Evolutionary conservation across 2,888 invertebrate species (phyloP).

Genomic region (Timandra comae): DNA sequence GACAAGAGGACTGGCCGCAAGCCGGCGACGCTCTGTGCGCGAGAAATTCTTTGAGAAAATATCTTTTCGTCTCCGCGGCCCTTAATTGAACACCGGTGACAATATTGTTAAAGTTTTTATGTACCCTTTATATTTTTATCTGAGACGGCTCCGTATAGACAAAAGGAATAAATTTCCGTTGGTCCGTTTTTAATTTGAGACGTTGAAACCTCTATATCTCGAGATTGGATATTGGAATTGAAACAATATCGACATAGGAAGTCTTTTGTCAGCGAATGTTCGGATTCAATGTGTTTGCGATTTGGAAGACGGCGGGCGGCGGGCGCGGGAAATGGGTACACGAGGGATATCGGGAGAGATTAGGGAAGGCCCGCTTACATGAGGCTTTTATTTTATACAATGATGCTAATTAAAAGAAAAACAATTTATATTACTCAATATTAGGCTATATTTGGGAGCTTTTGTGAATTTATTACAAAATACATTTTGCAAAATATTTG

Average conservation of each 20-base stretch:
- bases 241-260: constrained; percentile 5
- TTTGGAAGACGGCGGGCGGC: no score
- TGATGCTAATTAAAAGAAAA: not conserved
- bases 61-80: constrained; percentile 39
- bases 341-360: constrained; percentile 69
- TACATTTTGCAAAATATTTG: no score
- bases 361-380: constrained; percentile 65
- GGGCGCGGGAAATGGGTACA: constrained; percentile 53
- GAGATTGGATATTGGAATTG: constrained; percentile 11
- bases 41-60: constrained; percentile 66
- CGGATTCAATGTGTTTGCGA: not conserved
- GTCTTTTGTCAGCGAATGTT: constrained; percentile 5
- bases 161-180: constrained; percentile 11
- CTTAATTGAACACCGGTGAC: constrained; percentile 66
- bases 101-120: constrained; percentile 63
- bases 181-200: constrained; percentile 18
- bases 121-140: constrained; percentile 27
- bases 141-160: constrained; percentile 15
- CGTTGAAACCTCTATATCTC: constrained; percentile 12
- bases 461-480: no score
- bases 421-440: no score
- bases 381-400: constrained; percentile 31
- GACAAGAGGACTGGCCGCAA: constrained; percentile 59
- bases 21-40: constrained; percentile 31
- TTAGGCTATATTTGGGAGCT: no score